Conservation (phyloP, 2,113 vertebrate species). For the Platysternon megacephalum region DNA sequence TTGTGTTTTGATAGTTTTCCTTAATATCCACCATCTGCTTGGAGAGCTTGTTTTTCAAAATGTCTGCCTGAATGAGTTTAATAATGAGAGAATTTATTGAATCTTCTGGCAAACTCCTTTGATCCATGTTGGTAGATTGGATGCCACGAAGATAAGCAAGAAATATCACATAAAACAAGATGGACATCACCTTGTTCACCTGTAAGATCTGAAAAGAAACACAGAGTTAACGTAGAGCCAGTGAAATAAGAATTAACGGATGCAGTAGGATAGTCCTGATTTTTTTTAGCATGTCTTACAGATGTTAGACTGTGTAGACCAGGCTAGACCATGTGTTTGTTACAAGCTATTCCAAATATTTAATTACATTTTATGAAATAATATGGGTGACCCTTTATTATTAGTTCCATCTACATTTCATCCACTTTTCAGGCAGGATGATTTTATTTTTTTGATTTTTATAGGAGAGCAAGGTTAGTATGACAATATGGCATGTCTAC, state of each 20-base stretch:
- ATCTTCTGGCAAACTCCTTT: constrained; percentile 88
- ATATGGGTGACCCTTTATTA: neutral
- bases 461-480: neutral
- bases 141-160: constrained; percentile 97
- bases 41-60: constrained; percentile 86
- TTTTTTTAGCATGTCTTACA: neutral
- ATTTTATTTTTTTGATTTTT: neutral
- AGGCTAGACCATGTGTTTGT: neutral
- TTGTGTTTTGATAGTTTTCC: constrained; percentile 73
- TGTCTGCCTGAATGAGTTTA: constrained; percentile 95
- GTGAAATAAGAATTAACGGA: neutral
- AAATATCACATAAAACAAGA: constrained; percentile 99
- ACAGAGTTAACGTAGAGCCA: constrained; percentile 26
- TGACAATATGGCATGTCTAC: neutral
- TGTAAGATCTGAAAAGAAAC: constrained; percentile 92
- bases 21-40: constrained; percentile 79
- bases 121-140: constrained; percentile 94
- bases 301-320: neutral
- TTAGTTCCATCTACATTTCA: neutral
- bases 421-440: neutral
- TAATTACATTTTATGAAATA: neutral
- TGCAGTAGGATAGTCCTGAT: neutral
- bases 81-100: constrained; percentile 95
- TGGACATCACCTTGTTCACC: constrained; percentile 99
- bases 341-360: neutral